Conservation (phyloP, 92 coral and sea anemone genomes). For the Porites evermanni region DNA sequence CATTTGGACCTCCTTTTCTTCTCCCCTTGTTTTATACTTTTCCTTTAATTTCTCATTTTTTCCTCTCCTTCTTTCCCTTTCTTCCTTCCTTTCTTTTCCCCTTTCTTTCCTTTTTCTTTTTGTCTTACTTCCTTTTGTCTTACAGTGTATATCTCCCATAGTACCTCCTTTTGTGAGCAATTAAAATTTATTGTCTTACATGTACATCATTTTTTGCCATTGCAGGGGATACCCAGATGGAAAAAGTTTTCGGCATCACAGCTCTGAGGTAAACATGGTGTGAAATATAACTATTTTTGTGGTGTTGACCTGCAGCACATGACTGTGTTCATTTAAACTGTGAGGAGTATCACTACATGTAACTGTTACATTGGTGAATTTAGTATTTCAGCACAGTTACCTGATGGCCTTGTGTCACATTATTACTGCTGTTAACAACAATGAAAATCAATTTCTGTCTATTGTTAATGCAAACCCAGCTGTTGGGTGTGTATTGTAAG, state of each 20-base stretch:
- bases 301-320: neutral
- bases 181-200: neutral
- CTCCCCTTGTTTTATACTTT: neutral
- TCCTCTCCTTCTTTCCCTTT: neutral
- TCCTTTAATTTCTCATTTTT: neutral
- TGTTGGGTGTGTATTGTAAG: no score
- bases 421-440: no score
- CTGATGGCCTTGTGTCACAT: no score
- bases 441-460: no score
- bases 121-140: neutral
- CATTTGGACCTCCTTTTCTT: neutral
- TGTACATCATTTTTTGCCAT: neutral
- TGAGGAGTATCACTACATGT: no score
- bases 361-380: no score
- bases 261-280: slow-evolving; percentile 21
- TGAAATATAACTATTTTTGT: neutral
- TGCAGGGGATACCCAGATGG: slow-evolving; percentile 67
- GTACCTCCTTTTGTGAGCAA: neutral
- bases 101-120: neutral
- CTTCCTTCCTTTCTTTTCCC: neutral
- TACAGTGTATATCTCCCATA: no score
- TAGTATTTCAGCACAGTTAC: no score
- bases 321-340: no score
- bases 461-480: no score
- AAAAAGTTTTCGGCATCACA: slow-evolving; percentile 32